Conservation (phyloP, 2,113 vertebrate species). For the Dromiciops gliroides region DNA sequence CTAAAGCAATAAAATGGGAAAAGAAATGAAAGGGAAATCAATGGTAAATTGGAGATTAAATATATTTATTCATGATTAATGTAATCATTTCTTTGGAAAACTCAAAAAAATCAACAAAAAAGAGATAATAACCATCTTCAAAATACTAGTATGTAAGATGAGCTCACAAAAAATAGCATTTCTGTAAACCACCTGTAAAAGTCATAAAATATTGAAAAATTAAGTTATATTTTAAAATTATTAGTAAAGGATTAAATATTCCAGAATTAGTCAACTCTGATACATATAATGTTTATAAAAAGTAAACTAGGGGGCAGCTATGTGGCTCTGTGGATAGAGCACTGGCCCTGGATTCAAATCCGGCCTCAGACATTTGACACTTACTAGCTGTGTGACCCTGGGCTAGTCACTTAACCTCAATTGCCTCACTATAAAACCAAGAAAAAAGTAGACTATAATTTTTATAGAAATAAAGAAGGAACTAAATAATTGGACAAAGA, state of each 20-base stretch:
- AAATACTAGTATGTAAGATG: background rate
- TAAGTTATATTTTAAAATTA: background rate
- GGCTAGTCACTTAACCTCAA: too few relatives aligned
- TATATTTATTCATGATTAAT: background rate
- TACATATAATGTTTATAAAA: background rate
- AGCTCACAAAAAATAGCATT: background rate
- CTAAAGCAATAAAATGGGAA: background rate
- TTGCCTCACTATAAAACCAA: too few relatives aligned
- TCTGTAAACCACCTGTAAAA: background rate
- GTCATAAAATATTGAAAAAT: background rate
- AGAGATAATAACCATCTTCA: background rate
- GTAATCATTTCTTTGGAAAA: background rate
- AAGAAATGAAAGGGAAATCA: background rate
- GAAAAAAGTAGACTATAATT: too few relatives aligned
- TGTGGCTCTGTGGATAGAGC: too few relatives aligned
- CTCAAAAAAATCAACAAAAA: background rate
- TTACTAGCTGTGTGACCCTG: too few relatives aligned
- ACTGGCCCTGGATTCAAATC: too few relatives aligned
- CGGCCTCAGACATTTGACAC: too few relatives aligned
- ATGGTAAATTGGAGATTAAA: background rate
- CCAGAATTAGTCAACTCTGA: background rate
- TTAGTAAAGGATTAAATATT: background rate
- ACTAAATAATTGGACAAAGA: background rate
- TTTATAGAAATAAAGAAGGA: background rate
- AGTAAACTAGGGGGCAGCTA: too few relatives aligned